Evolutionary conservation across 2,113 vertebrate genomes (phyloP), one percentile per base, ranked within the genome.

Genomic region (Ginglymostoma cirratum): DNA sequence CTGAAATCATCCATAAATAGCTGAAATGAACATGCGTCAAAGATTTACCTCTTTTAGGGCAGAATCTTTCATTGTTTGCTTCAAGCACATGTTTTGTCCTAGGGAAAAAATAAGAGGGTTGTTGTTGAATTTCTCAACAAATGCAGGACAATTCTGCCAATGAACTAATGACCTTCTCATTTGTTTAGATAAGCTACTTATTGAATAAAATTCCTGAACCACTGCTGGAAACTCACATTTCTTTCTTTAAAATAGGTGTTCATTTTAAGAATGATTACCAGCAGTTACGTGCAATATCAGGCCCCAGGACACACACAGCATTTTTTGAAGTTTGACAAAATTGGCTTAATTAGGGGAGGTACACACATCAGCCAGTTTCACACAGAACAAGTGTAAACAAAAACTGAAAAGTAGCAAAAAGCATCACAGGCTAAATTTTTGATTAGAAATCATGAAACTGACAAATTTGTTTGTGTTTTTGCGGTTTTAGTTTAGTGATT

Each of bases 41-140:
- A 92, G 55, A 92, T 92, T 92, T 48, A 95, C 94, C 94, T 95
- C 94, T 95, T 45, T n/a, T 95, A 4, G 94, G 94, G n/a, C 27
- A 45, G 69, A 52, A 52, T 52, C 24, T 42, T 72, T 76, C 94
- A 72, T 14, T 95, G 42, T 38, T 72, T 95, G 93, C 38, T 23
- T 45, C n/a, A 45, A 67, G 24, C 42, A 42, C 42, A 27, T 52
- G 94, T 14, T 95, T 76, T 72, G 3, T 34, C 69, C 94, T 95
- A 70, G 67, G 15, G 19, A 72, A 70, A 5, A 95, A 72, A 48
- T 95, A 21, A 34, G 69, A 48, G 14, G 67, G 19, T 95, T 72
- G 45, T 72, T 66, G n/a, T 52, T 52, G 23, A 55, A 89, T 90
- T 90, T 90, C 17, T 65, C 87, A 90, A n/a, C 27, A 65, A 66